Conservation (phyloP, 1,140 invertebrate species). For the Amyelois transitella region DNA sequence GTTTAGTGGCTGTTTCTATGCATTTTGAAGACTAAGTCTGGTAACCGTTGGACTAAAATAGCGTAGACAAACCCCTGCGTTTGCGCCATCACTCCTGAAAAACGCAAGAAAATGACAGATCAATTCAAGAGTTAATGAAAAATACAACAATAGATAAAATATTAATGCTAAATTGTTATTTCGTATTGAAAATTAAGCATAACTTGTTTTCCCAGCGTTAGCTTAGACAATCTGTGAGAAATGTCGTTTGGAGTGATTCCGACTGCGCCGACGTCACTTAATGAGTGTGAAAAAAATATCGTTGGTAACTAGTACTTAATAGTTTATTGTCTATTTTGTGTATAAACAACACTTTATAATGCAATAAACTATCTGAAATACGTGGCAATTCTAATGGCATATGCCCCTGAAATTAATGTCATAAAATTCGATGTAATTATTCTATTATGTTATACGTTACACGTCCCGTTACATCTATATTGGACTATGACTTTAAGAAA, state of each 20-base stretch:
- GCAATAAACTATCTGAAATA: no score
- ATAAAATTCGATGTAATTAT: no score
- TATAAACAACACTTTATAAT: background rate
- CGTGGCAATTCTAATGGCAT: no score
- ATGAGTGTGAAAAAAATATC: background rate
- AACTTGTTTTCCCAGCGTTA: conserved; percentile 33
- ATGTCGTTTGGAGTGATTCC: conserved; percentile 20
- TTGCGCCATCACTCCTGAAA: conserved; percentile 14
- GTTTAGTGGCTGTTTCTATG: no score
- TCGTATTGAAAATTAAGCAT: conserved; percentile 31
- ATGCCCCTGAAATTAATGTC: no score
- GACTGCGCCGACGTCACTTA: conserved; percentile 1
- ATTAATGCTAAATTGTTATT: conserved; percentile 22
- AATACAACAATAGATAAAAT: conserved; percentile 14
- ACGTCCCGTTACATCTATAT: no score
- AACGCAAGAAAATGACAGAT: conserved; percentile 14
- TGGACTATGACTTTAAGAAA: no score
- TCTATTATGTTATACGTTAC: no score
- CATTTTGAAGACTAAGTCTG: no score
- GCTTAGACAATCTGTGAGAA: conserved; percentile 42
- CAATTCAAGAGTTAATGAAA: background rate
- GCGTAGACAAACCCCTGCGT: background rate
- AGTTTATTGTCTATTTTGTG: background rate
- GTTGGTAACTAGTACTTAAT: background rate
- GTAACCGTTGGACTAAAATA: conserved; percentile 2